Evolutionary conservation across 2,797 vertebrate genomes (phyloP).

Genomic region (Halcyon chelicuti): DNA sequence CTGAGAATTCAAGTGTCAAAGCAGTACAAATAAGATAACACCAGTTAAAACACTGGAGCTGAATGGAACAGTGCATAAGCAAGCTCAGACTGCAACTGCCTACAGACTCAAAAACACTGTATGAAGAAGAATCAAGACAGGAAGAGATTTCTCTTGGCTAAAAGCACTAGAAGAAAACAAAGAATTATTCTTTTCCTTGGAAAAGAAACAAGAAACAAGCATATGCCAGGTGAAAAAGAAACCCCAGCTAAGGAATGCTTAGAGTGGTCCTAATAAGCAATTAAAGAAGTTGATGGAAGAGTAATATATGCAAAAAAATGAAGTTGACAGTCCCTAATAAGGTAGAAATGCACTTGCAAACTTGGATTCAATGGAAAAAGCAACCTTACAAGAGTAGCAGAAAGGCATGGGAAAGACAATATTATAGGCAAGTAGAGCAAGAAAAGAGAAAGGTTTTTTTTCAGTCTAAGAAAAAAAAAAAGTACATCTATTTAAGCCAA

Average conservation of each 20-base stretch:
- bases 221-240: background rate
- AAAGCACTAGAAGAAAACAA: background rate
- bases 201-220: background rate
- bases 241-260: background rate
- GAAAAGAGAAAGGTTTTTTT: background rate
- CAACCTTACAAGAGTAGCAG: background rate
- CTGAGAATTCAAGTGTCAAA: background rate
- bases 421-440: fast-evolving
- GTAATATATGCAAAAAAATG: background rate
- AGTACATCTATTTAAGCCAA: background rate
- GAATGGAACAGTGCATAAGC: background rate
- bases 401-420: background rate
- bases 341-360: background rate
- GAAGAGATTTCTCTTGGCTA: background rate
- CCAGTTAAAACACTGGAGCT: background rate
- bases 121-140: background rate
- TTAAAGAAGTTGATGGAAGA: background rate
- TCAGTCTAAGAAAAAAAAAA: background rate
- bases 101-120: background rate
- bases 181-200: background rate
- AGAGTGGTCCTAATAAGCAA: background rate
- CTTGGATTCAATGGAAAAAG: background rate
- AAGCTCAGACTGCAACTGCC: background rate
- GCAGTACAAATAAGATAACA: background rate
- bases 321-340: background rate